A percentile compares a stretch with the other conserved stretches of the same genome.
These are phyloP conservation scores for Anguilla anguilla DNA, from an alignment of 2,797 vertebrate genomes.

Conservation along the genomic window DNA sequence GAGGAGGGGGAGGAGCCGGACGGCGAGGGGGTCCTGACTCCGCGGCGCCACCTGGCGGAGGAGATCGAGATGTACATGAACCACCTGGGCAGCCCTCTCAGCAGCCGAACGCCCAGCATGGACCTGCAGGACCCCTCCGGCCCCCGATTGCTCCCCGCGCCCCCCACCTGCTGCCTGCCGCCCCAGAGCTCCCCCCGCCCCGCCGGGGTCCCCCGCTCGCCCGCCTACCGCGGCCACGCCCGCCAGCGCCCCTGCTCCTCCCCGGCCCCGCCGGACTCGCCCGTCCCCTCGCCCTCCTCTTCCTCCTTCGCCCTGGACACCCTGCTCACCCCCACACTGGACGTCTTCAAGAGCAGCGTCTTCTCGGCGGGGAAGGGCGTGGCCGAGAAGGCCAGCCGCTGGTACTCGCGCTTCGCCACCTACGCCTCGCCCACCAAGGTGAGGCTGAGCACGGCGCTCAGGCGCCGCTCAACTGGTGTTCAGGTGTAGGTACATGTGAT, in stretches of 20 bases:
- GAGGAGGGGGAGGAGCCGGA: constrained; percentile 53
- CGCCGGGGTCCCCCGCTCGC: constrained; percentile 76
- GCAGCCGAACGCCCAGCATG: constrained; percentile 84
- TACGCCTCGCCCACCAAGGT: constrained; percentile 86
- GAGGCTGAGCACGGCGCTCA: not conserved
- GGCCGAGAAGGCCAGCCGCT: constrained; percentile 94
- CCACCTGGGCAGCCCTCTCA: constrained; percentile 87
- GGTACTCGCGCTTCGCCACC: constrained; percentile 91
- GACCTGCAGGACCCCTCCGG: constrained; percentile 72
- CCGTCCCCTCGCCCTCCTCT: constrained; percentile 69
- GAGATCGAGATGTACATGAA: constrained; percentile 96
- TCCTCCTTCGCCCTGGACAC: constrained; percentile 91
- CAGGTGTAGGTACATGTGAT: not conserved
- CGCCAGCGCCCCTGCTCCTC: constrained; percentile 82
- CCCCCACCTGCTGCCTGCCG: constrained; percentile 66
- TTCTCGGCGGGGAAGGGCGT: constrained; percentile 95
- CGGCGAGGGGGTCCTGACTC: constrained; percentile 65
- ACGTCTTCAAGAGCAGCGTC: constrained; percentile 90
- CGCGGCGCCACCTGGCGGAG: constrained; percentile 81
- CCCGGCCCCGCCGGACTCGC: constrained; percentile 66
- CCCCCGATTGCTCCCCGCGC: constrained; percentile 64
- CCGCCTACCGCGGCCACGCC: constrained; percentile 74
- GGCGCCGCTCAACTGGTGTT: not conserved
- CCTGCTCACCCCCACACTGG: constrained; percentile 87
- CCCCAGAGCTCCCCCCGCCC: constrained; percentile 80